Base-by-base conservation (phyloP, 2,888 invertebrate genomes). In the Ophioninae sp. region DNA sequence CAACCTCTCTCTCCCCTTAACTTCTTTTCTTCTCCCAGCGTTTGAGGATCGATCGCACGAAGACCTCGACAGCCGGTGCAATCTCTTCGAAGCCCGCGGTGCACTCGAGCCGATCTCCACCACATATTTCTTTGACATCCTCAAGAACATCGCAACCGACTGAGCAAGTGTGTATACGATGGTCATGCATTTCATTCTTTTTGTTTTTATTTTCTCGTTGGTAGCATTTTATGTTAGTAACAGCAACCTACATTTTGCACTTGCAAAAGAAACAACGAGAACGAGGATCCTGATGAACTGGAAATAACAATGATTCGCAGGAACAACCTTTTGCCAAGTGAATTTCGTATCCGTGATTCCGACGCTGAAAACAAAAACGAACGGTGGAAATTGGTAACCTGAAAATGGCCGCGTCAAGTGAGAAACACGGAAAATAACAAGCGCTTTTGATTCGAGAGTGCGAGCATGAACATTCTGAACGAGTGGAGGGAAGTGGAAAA, bases 21-120 rank as follows among this genome's bases (percentile, higher is more conserved):
- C 70, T 37, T 30, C 50, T 76, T 44, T 30, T 56, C 65, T 21
- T 57, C 44, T 69, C 50, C 17, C 50, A 13, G 50, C 13, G 50
- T 50, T 50, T 56, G 74, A 68, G 76, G 50, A 79, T 75, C 73
- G 83, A 83, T 81, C 61, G 62, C 56, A 62, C 67, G 56, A 67
- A 30, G 59, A 37, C 67, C 37, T 61, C 62, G 69, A 23, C 39
- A 62, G 23, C 21, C 69, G 56, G 39, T 76, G 41, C 64, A 61
- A 67, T 72, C n/a, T 23, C 70, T 59, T n/a, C 73, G 17, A 69
- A 57, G 62, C 62, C 6, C 23, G 70, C 23, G 20, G 37, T 67
- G 39, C 56, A 23, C 50, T 59, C 59, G 17, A 41, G 20, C 59
- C 17, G 17, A 17, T 50, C 50, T 17, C 50, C 50, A 17, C 50